Base-by-base conservation (phyloP, 2,888 invertebrate species). In the Archips xylosteana region DNA sequence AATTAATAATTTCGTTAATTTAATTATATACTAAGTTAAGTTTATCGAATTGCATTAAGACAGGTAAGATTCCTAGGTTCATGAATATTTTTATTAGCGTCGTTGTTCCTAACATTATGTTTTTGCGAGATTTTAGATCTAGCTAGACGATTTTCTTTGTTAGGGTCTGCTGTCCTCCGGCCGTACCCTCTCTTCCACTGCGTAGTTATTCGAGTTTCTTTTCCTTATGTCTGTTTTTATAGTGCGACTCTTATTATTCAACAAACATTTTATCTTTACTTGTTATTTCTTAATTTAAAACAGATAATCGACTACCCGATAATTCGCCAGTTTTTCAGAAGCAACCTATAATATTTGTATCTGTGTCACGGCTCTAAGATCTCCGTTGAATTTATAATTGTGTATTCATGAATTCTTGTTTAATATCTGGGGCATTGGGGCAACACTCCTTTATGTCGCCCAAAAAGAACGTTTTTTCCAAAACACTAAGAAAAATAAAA, bases 101-200 rank as follows among this genome's bases (percentile, higher is more conserved):
- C 32, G 9, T 32, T 12, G 32, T 32, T 57, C 57, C 12, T 32
- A 32, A 32, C 12, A 12, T 12, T 12, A 32, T 12, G 4, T 32
- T 57, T 57, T 57, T 32, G 57, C 57, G 57, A 57, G 5, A 5
- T 49, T n/a, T 13, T 49, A 57, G 57, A 12, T 45, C 45, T 45
- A 32, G 12, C 5, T 13, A 12, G 45, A 23, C 49, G 47, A 64
- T 66, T 57, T 74, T 74, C 71, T 74, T 74, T 74, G 74, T 74
- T 74, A 70, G 66, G 62, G n/a, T 57, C 66, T 42, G 15, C 39
- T 45, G 39, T 42, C 36, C 66, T 59, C 62, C 51, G n/a, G 23
- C 47, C 68, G 49, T 70, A 51, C 60, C 60, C 10, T 34, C 15
- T 70, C 34, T 39, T 23, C 15, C 69, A 65, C 69, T 65, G 74